These are phyloP conservation scores for Phainopepla nitens DNA, from an alignment of 2,113 vertebrate genomes.

Conservation along the genomic window DNA sequence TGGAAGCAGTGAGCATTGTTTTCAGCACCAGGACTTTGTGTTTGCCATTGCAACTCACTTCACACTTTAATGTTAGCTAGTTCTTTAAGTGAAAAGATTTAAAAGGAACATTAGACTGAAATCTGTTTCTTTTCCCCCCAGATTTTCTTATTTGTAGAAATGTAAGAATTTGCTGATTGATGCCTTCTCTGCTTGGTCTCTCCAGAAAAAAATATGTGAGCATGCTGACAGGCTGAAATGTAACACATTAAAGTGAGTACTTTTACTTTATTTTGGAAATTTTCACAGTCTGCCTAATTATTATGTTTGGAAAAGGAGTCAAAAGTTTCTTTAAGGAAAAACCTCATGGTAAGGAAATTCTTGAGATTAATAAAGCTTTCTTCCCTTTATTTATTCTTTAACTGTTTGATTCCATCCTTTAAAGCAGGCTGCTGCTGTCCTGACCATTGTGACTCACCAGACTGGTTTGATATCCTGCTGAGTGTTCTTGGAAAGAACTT, in stretches of 20 bases:
- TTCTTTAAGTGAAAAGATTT: background rate
- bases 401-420: background rate
- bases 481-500: background rate
- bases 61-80: background rate
- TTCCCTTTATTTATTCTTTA: background rate
- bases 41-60: background rate
- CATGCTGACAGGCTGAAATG: background rate
- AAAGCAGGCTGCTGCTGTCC: background rate
- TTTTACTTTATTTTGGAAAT: background rate
- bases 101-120: background rate
- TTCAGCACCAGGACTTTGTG: background rate
- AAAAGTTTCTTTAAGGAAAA: background rate
- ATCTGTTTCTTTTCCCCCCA: background rate
- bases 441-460: background rate
- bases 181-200: background rate
- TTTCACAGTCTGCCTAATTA: background rate
- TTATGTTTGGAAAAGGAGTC: background rate
- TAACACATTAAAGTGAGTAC: background rate
- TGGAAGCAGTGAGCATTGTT: background rate
- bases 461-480: background rate
- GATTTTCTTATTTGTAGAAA: background rate
- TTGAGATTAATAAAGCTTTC: background rate
- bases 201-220: background rate
- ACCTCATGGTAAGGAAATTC: background rate
- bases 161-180: background rate